Evolutionary conservation across 2,888 invertebrate species (phyloP), one percentile per base, ranked within the genome.

Genomic region (Taenaris catops): DNA sequence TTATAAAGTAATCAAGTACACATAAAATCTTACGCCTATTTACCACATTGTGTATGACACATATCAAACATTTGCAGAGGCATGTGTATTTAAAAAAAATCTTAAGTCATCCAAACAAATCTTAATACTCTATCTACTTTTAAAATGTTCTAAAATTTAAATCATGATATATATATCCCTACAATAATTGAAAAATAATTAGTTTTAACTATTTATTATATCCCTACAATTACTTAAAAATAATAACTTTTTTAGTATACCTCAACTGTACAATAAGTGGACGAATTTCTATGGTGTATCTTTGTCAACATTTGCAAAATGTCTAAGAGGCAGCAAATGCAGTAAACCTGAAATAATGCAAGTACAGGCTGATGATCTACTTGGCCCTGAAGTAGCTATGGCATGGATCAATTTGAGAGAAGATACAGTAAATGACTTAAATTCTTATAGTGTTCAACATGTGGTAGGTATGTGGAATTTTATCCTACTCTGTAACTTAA

Each of bases 231-330:
- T 11, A 2, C 8, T 16, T 8, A 8, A 8, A n/a, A n/a, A n/a
- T n/a, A n/a, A n/a, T n/a, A n/a, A n/a, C n/a, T n/a, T n/a, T 27
- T 24, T 38, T 53, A 91, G 91, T 63, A 66, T 92, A 1, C 92
- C 94, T n/a, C 72, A 80, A 4, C 74, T 91, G 35, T 91, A 90
- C 54, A 87, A 91, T 4, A 91, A 91, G 64, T 98, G 97, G 96
- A 80, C 92, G 9, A 69, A 93, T 56, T 89, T 96, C n/a, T 79
- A 89, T 69, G 97, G 96, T 2, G 92, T 96, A 12, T 90, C 91
- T 48, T 94, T 98, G 94, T 86, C 84, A 18, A 64, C 76, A 27
- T 89, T 94, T 56, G 91, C 89, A 0, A 73, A 84, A 41, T 86
- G 90, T 45, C 88, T 96, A 9, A 84, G 95, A 10, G 58, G 75